Evolutionary conservation across 2,113 vertebrate genomes (phyloP), one percentile per base, ranked within the genome.

Genomic region (Chloebia gouldiae): DNA sequence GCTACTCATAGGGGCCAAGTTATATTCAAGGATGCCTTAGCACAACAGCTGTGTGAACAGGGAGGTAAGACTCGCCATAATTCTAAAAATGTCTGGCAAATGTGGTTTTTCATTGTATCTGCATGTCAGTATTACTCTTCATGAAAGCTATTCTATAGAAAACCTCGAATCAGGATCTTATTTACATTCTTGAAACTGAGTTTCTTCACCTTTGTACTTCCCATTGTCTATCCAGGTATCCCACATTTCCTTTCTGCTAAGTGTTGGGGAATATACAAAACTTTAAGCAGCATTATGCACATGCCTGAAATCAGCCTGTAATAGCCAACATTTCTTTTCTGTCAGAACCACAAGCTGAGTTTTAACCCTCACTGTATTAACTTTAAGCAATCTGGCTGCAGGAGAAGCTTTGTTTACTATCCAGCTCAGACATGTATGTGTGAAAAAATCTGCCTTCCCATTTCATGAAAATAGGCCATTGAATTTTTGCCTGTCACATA

Each of bases 11-110:
- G 98, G 88, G 99, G 99, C 96, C 99, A 99, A 98, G 98, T 99
- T 96, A 98, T 99, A 97, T 99, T 99, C 98, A 99, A 99, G 98
- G 99, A 99, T 98, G 98, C 99, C 79, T 98, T 99, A 98, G 99
- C 99, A 93, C 99, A 99, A 95, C 99, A 99, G 94, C 97, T 99
- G 75, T 99, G 99, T 97, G 99, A 99, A 97, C 98, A 99, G 93
- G 99, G 99, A 99, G 99, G 99, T 99, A 97, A 99, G 98, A 81
- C 7, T 42, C 56, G 51, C 28, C 13, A 51, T 60, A 28, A 53
- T 66, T 81, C 65, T 49, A 78, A 94, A 93, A 80, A 75, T 68
- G 49, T 21, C 30, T 86, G 45, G 7, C 16, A 90, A 51, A 81
- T 45, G 7, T 83, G 27, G 15, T 88, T 96, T 91, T 73, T n/a